Base-by-base conservation (phyloP, 2,797 vertebrate species). In the Synanceia verrucosa region DNA sequence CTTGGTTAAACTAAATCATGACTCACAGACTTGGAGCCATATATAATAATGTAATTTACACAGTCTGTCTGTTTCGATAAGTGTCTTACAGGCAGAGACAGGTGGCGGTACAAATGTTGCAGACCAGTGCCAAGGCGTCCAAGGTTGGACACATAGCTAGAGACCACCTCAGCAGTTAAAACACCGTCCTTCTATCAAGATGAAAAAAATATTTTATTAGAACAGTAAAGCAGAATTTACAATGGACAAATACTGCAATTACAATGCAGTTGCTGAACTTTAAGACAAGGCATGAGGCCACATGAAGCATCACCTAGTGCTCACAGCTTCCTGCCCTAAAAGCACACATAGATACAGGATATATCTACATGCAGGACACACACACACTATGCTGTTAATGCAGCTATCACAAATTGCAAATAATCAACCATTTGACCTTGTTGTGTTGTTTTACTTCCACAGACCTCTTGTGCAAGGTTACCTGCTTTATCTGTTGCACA, bases 21-120 rank as follows among this genome's bases (percentile, higher is more conserved):
- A 48, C 46, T 36, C 51, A 19, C n/a, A 33, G 39, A 34, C 1
- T 50, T 5, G 9, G 57, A 55, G 23, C 4, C 13, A 39, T 9
- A 28, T n/a, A n/a, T n/a, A n/a, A n/a, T 16, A 26, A 43, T 31
- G 4, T 23, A 0, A 52, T 5, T 31, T 6, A 33, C 1, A 14
- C 39, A 9, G 24, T 5, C 4, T 16, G 28, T 43, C 9, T 48
- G 29, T 47, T 36, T 9, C 26, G 50, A 16, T 4, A 59, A 63
- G 33, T 55, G 29, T 85, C 96, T 97, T 88, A 99, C 98, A 4
- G 95, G 85, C 14, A 97, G 77, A 0, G 88, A 91, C 1, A 99
- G 93, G 4, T 87, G 76, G 21, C 95, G 91, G 84, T 95, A 96
- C 44, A 91, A 88, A 0, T 94, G 90, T 12, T 96, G 92, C 0